Conservation (phyloP, 1,140 invertebrate genomes). For the Drosophila biarmipes region DNA sequence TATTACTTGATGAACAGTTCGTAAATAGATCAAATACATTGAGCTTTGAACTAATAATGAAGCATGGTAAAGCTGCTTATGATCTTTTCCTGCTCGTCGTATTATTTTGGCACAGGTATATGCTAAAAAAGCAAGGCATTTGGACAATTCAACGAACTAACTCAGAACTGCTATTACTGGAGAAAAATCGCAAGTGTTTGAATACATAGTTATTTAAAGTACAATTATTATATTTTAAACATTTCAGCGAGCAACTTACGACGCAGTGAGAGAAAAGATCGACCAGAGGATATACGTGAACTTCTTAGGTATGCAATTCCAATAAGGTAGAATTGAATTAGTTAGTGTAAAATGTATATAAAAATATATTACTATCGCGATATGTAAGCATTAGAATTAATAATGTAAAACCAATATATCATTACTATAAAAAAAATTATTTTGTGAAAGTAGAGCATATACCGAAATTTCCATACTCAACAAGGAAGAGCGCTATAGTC, state of each 20-base stretch:
- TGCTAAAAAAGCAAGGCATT: conserved; percentile 71
- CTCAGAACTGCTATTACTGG: conserved; percentile 11
- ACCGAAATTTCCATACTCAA: no score
- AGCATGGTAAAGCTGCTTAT: conserved; percentile 93
- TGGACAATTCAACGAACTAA: conserved; percentile 53
- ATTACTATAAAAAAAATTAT: no score
- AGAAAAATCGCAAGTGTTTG: conserved; percentile 18
- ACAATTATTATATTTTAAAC: not conserved
- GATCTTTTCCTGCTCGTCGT: conserved; percentile 95
- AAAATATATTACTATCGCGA: no score
- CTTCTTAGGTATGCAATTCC: conserved; percentile 41
- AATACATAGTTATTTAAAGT: not conserved
- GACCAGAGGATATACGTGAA: conserved; percentile 34
- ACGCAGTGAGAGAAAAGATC: conserved; percentile 19
- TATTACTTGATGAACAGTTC: conserved; percentile 92
- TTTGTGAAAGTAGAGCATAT: no score
- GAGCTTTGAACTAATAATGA: conserved; percentile 95
- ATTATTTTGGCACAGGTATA: conserved; percentile 97
- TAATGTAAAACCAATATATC: no score
- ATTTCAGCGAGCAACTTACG: conserved; percentile 20
- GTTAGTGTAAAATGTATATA: no score
- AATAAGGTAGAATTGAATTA: no score
- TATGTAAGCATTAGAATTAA: no score
- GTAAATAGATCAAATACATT: conserved; percentile 88
- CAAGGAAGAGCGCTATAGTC: no score